Evolutionary conservation across 2,113 vertebrate species (phyloP), one percentile per base, ranked within the genome.

Genomic region (Clarias gariepinus): DNA sequence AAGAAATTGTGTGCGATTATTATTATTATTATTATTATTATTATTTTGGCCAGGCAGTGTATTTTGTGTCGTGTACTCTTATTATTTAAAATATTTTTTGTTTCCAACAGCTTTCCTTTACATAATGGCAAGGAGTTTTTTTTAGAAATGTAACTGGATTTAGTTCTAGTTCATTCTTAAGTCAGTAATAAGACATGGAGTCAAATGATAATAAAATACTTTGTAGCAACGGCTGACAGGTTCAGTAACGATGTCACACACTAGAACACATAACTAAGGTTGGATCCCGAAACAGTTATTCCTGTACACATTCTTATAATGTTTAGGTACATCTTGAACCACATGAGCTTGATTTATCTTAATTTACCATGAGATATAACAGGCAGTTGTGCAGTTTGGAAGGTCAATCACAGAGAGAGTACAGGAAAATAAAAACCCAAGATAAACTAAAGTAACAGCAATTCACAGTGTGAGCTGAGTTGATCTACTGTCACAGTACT

Each of bases 271-370:
- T 58, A 11, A 55, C 53, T 58, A 2, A 21, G 55, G 10, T 16
- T 21, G 28, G 53, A 58, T 28, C n/a, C 76, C 21, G n/a, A 79
- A 79, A n/a, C 15, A 30, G 16, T 30, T 9, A 28, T 28, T 55
- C 52, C 8, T 57, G 15, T 19, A 18, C 76, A 57, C 76, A 30
- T 57, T 82, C 33, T 66, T 53, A 47, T 82, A 61, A 19, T 66
- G 61, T 66, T 21, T 25, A 21, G 80, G 81, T 16, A 82, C 58
- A 66, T 66, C 81, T 28, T 82, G 61, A 61, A 66, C 81, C 36
- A 41, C 36, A 64, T 66, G 61, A 82, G 33, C 41, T n/a, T 82
- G 25, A 66, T 47, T 66, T 53, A 66, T 82, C 36, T n/a, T 41
- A 52, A 61, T 82, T 82, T 52, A 52, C 61, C 3, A 8, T 53